phyloP scores from a whole-genome alignment of 2,888 invertebrate genomes.

The Lasioglossum oenotherae region DNA sequence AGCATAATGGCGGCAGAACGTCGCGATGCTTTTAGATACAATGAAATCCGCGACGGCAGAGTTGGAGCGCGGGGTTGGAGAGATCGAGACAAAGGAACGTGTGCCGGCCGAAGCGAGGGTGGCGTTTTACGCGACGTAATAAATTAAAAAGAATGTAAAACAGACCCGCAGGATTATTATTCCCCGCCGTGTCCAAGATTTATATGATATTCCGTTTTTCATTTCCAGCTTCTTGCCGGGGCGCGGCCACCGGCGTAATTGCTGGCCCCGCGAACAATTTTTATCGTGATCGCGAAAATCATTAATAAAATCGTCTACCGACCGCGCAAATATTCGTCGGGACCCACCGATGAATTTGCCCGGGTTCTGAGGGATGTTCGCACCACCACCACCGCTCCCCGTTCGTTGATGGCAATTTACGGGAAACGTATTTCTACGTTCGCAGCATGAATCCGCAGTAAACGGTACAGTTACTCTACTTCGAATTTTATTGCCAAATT shows the following conservation, averaged over 20 bases:
- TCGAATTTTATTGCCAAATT: neutral
- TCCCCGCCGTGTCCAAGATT: conserved; percentile 42
- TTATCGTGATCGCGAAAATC: conserved; percentile 46
- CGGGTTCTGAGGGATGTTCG: neutral
- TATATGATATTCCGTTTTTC: conserved; percentile 54
- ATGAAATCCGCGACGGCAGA: conserved; percentile 23
- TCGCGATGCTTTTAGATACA: conserved; percentile 41
- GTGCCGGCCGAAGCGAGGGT: conserved; percentile 11
- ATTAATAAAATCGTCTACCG: conserved; percentile 32
- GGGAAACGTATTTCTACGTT: conserved; percentile 3
- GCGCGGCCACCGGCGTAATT: conserved; percentile 29
- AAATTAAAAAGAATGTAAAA: conserved; percentile 59
- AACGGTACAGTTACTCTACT: too few species aligned
- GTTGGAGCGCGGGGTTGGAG: neutral
- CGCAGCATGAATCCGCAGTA: too few species aligned
- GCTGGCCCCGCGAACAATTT: conserved; percentile 31
- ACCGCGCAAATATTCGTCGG: neutral
- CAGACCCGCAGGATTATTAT: conserved; percentile 54
- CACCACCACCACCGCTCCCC: neutral
- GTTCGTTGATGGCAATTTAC: conserved; percentile 12
- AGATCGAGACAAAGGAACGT: conserved; percentile 46
- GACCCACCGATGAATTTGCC: neutral
- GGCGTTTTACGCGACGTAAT: conserved; percentile 43
- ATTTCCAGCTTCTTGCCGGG: conserved; percentile 41
- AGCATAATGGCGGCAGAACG: conserved; percentile 19